phyloP scores from a whole-genome alignment of 2,888 invertebrate species.

The Pasiphila rectangulata region DNA sequence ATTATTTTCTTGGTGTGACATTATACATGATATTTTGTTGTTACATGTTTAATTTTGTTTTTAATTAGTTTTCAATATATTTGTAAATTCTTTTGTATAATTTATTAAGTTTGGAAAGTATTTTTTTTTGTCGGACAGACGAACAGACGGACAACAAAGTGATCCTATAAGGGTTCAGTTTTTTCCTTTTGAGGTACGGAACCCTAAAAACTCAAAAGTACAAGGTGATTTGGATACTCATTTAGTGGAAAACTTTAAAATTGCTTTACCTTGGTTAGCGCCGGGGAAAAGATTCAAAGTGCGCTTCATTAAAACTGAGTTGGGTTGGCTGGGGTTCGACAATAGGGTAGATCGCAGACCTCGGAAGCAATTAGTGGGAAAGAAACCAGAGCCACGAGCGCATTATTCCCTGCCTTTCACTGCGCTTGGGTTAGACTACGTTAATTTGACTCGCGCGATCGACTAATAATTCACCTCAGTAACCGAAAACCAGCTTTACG shows the following conservation, averaged over 20 bases:
- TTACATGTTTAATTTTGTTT: too few species aligned
- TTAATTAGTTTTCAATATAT: too few species aligned
- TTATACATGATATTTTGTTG: too few species aligned
- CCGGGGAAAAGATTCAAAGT: slow-evolving; percentile 61
- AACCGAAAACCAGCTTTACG: not conserved
- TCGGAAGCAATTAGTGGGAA: slow-evolving; percentile 65
- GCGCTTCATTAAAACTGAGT: slow-evolving; percentile 69
- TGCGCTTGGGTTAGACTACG: slow-evolving; percentile 1
- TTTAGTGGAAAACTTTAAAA: slow-evolving; percentile 57
- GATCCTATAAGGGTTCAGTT: too few species aligned
- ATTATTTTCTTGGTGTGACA: too few species aligned
- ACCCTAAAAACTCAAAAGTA: slow-evolving; percentile 60
- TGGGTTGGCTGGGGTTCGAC: slow-evolving; percentile 53
- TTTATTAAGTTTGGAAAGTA: too few species aligned
- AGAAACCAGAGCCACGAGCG: slow-evolving; percentile 33
- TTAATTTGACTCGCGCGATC: not conserved
- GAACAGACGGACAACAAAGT: too few species aligned
- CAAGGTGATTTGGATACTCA: slow-evolving; percentile 51
- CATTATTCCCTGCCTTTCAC: slow-evolving; percentile 31
- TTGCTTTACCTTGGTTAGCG: slow-evolving; percentile 58
- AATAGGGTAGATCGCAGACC: slow-evolving; percentile 56
- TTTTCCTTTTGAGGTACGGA: too few species aligned
- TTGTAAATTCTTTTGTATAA: too few species aligned
- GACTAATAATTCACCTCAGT: not conserved
- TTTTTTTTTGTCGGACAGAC: too few species aligned